phyloP scores from a whole-genome alignment of 2,888 invertebrate species.

The Chloroclystis v-ata region DNA sequence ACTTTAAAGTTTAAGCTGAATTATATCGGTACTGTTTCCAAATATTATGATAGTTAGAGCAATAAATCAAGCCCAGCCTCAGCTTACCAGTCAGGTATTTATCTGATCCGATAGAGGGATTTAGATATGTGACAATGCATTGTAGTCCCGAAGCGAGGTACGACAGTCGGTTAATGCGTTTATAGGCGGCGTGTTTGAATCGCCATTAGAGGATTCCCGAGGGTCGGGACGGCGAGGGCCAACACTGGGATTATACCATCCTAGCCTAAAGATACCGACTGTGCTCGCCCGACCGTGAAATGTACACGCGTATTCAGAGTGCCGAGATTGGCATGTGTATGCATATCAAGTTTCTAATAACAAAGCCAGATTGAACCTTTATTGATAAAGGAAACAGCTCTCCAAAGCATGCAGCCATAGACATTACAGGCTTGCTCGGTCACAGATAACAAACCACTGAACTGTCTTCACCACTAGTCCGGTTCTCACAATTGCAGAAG shows the following conservation, averaged over 20 bases:
- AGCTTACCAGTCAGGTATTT: conserved; percentile 25
- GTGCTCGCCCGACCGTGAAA: conserved; percentile 25
- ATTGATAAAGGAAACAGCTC: conserved; percentile 18
- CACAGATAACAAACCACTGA: conserved; percentile 8
- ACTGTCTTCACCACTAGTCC: conserved; percentile 4
- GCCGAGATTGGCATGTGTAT: conserved; percentile 16
- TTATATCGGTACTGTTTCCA: conserved; percentile 15
- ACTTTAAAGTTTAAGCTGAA: conserved; percentile 9
- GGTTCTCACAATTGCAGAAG: conserved; percentile 4
- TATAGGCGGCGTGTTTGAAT: conserved; percentile 62
- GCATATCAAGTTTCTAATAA: conserved; percentile 19
- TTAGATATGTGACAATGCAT: conserved; percentile 42
- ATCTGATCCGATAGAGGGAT: conserved; percentile 38
- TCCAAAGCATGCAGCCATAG: conserved; percentile 13
- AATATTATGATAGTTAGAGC: conserved; percentile 20
- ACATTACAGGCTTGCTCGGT: conserved; percentile 1
- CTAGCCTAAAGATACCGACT: conserved; percentile 27
- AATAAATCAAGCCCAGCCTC: conserved; percentile 16
- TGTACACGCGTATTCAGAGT: conserved; percentile 16
- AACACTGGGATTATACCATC: conserved; percentile 46
- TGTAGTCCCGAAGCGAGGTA: conserved; percentile 39
- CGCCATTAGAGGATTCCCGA: conserved; percentile 45
- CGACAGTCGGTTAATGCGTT: conserved; percentile 61
- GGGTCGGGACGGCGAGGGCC: conserved; percentile 27
- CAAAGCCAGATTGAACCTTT: conserved; percentile 18